Evolutionary conservation across 2,888 invertebrate species (phyloP).

Genomic region (Galeopsomyia nigrocyanea): DNA sequence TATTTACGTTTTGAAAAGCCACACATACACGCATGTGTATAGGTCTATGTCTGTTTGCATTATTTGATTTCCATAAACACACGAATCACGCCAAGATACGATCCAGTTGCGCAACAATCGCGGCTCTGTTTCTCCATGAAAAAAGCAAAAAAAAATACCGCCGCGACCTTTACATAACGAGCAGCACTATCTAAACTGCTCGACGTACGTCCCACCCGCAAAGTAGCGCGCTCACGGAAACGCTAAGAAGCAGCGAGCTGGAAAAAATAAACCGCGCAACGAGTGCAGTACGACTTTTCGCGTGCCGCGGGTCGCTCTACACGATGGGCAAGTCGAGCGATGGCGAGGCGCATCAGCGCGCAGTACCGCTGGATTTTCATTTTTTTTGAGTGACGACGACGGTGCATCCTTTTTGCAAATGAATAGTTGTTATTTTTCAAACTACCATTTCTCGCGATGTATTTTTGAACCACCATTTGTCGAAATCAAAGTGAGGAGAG

Average conservation of each 20-base stretch:
- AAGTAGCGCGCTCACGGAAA: neutral
- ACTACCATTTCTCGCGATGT: no score
- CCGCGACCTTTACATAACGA: conserved; percentile 41
- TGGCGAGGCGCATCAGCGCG: neutral
- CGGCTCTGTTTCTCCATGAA: neutral
- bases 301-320: neutral
- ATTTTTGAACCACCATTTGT: no score
- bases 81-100: no score
- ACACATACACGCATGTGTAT: neutral
- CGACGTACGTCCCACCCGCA: conserved; percentile 10
- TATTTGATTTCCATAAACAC: conserved; percentile 7
- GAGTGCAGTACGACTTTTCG: conserved; percentile 17
- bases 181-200: neutral
- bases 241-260: conserved; percentile 1
- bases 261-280: conserved; percentile 3
- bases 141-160: conserved; percentile 20
- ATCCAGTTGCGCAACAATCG: conserved; percentile 26
- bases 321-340: neutral
- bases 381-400: no score
- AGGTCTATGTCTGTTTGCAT: no score
- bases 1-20: no score
- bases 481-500: neutral
- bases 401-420: no score
- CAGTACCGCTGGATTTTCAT: neutral
- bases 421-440: no score